Evolutionary conservation across 2,113 vertebrate genomes (phyloP), one percentile per base, ranked within the genome.

Genomic region (Sminthopsis crassicaudata): DNA sequence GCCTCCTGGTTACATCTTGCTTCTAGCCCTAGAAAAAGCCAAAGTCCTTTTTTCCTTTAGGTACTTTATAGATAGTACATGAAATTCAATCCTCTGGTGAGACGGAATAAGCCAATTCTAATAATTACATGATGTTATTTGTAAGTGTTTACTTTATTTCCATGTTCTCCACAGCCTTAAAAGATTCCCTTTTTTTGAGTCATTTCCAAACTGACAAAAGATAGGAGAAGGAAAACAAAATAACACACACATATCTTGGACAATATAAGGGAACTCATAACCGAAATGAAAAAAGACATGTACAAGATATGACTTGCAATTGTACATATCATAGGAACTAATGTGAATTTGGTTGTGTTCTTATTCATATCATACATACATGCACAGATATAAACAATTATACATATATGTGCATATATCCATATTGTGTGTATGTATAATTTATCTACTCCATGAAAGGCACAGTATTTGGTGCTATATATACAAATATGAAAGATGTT

Each of bases 281-380:
- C 25, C 25, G 12, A 98, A 98, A 98, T 98, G 98, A 98, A 46
- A 90, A 97, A 94, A 92, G 92, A 50, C 67, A 51, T 51, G 10
- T 51, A 51, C 48, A 48, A n/a, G n/a, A n/a, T n/a, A 36, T 36
- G 60, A 67, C 60, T 67, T 16, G 60, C 12, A 30, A 67, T 30
- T 67, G 30, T 16, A 67, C 60, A 67, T 67, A 36, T 67, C 30
- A 67, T 11, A 67, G 60, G 30, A 67, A 36, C 30, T 36, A 67
- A 67, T 67, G 60, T 67, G 60, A 36, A 67, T 67, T 67, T 36
- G 30, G 3, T 36, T 36, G 11, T 36, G 57, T 30, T 27, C 57
- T 30, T 60, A 67, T 36, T 67, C 30, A 67, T 36, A 36, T 67
- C 60, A 25, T 8, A 25, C 1, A 24, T 2, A 57, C 2, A 57